phyloP scores from a whole-genome alignment of 2,113 vertebrate genomes.

The Amazona vittata region DNA sequence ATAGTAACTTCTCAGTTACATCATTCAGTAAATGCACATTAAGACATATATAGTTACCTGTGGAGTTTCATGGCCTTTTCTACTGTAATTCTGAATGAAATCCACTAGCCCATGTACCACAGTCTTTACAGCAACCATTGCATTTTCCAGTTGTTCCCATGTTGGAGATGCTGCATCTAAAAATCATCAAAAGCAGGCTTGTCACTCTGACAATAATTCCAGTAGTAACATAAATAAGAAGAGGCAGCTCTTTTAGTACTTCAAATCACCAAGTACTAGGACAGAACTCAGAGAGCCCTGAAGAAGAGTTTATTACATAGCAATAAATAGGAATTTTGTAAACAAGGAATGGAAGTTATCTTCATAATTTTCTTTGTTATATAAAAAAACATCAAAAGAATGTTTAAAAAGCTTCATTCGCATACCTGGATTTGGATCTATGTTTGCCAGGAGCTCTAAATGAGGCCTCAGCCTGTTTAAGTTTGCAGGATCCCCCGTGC shows the following conservation, averaged over 20 bases:
- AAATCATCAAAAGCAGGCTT: slow-evolving; percentile 15
- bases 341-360: background rate
- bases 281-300: background rate
- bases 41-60: slow-evolving; percentile 77
- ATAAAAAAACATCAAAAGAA: background rate
- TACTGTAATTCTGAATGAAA: slow-evolving; percentile 96
- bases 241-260: background rate
- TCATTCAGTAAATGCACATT: background rate
- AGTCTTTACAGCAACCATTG: slow-evolving; percentile 92
- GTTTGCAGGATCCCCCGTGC: slow-evolving; percentile 94
- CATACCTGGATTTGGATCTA: slow-evolving; percentile 95
- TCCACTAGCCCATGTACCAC: slow-evolving; percentile 95
- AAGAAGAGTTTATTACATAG: background rate
- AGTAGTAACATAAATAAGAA: background rate
- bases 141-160: slow-evolving; percentile 93
- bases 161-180: slow-evolving; percentile 88
- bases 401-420: background rate
- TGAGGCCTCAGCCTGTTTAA: slow-evolving; percentile 90
- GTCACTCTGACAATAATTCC: background rate
- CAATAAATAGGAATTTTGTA: background rate
- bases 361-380: background rate
- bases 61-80: slow-evolving; percentile 92
- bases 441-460: slow-evolving; percentile 92
- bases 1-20: background rate
- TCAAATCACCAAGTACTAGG: background rate